These are phyloP conservation scores for Microplitis manilae DNA, from an alignment of 2,888 invertebrate genomes.

Conservation along the genomic window DNA sequence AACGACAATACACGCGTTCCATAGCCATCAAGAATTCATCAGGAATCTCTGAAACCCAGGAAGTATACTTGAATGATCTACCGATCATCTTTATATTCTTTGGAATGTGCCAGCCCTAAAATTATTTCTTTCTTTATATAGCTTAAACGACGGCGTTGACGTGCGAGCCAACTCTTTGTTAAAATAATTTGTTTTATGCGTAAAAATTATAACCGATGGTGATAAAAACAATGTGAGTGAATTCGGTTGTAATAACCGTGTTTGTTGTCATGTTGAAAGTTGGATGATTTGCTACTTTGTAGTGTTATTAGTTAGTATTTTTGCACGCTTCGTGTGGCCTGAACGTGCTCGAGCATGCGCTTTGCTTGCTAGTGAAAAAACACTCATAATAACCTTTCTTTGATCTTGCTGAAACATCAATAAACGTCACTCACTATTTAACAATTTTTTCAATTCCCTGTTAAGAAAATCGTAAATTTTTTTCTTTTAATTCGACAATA, in stretches of 20 bases:
- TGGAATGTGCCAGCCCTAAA: conserved; percentile 48
- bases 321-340: conserved; percentile 59
- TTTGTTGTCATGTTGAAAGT: not conserved
- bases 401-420: not conserved
- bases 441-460: not conserved
- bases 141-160: not conserved
- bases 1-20: not conserved
- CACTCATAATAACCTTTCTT: not conserved
- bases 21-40: conserved; percentile 37
- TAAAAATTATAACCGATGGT: not conserved
- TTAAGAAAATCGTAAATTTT: too few relatives aligned
- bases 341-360: conserved; percentile 70
- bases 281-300: conserved; percentile 56
- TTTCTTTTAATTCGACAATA: too few relatives aligned
- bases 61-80: conserved; percentile 67
- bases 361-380: conserved; percentile 58
- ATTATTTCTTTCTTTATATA: conserved; percentile 23
- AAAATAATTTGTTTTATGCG: not conserved
- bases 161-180: not conserved
- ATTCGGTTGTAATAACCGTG: not conserved
- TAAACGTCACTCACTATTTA: not conserved
- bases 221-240: not conserved
- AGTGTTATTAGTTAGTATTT: conserved; percentile 22
- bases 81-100: conserved; percentile 56
- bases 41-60: conserved; percentile 51